Evolutionary conservation across 2,797 vertebrate genomes (phyloP).

Genomic region (Alcedo quadribrachys): DNA sequence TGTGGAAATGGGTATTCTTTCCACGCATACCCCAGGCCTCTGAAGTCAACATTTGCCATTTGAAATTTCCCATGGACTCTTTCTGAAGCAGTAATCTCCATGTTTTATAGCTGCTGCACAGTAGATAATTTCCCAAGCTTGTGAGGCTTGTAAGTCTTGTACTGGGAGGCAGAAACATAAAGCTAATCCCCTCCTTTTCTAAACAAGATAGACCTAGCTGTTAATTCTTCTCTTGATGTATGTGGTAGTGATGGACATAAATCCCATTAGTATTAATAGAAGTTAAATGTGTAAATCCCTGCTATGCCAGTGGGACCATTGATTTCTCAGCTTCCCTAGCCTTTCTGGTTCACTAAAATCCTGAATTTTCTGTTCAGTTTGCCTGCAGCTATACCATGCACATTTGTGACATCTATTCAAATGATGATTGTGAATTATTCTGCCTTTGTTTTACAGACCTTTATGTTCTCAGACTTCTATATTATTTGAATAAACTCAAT

Average conservation of each 20-base stretch:
- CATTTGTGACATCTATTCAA: background rate
- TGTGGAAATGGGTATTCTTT: background rate
- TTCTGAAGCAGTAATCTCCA: background rate
- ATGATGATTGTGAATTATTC: background rate
- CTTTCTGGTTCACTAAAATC: background rate
- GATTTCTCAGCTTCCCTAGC: slow-evolving; percentile 15
- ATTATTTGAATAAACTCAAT: background rate
- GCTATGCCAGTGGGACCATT: background rate
- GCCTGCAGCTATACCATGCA: background rate
- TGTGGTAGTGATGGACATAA: background rate
- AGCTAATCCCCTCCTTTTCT: slow-evolving; percentile 30
- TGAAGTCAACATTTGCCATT: background rate
- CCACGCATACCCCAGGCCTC: background rate
- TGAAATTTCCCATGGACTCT: background rate
- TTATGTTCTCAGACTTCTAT: background rate
- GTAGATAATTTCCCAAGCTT: slow-evolving; percentile 3
- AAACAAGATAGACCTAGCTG: slow-evolving; percentile 11
- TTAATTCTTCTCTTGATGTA: slow-evolving; percentile 21
- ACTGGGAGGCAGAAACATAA: slow-evolving; percentile 2
- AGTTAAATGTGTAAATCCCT: slow-evolving; percentile 31
- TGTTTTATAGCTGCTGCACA: background rate
- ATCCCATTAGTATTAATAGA: slow-evolving; percentile 38
- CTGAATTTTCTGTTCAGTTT: background rate
- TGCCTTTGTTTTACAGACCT: background rate
- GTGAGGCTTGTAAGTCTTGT: background rate